phyloP scores from a whole-genome alignment of 2,888 invertebrate species.

The Rhopalosiphum nymphaeae region DNA sequence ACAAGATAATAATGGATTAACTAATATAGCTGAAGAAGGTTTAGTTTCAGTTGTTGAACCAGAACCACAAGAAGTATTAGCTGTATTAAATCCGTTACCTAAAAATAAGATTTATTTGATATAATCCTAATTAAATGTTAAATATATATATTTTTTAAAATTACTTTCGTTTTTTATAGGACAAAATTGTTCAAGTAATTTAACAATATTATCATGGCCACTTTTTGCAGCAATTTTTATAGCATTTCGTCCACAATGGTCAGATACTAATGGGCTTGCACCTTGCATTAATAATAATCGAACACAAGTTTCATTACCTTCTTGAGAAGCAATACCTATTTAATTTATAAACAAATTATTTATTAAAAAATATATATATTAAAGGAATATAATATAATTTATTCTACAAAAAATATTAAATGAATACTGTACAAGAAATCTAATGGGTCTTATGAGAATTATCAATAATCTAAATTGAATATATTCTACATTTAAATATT shows the following conservation, averaged over 20 bases:
- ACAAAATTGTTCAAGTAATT: constrained; percentile 78
- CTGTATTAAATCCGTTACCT: constrained; percentile 67
- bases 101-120: not conserved
- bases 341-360: constrained; percentile 65
- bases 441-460: not conserved
- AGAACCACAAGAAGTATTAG: constrained; percentile 71
- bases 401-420: not conserved
- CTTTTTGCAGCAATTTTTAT: constrained; percentile 91
- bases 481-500: not conserved
- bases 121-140: not conserved
- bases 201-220: constrained; percentile 87
- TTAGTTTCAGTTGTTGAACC: constrained; percentile 75
- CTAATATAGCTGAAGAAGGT: constrained; percentile 75
- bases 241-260: constrained; percentile 88
- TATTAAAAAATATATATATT: not conserved
- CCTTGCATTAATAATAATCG: constrained; percentile 85
- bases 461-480: not conserved
- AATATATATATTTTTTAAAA: not conserved
- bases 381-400: not conserved
- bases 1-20: constrained; percentile 68
- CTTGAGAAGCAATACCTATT: constrained; percentile 92
- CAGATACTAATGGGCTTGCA: constrained; percentile 87
- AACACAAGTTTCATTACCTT: constrained; percentile 94
- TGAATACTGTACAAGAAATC: not conserved
- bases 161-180: constrained; percentile 50